Conservation (phyloP, 2,888 invertebrate genomes). For the Eupelmus urozonus region DNA sequence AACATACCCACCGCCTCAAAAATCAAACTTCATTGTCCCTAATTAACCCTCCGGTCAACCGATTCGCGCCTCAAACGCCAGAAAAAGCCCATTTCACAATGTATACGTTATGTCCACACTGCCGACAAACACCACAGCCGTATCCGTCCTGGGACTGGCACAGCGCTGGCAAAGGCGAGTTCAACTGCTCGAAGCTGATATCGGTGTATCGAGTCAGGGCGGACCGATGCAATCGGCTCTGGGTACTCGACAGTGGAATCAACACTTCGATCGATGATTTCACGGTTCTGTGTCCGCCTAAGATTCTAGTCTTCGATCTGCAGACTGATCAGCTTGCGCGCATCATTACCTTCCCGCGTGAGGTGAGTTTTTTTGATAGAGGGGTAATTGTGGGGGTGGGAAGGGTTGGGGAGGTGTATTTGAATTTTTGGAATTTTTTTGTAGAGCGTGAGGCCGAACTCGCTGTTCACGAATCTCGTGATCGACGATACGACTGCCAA, state of each 20-base stretch:
- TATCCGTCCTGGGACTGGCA: slow-evolving; percentile 90
- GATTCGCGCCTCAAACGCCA: too few species aligned
- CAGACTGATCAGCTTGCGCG: slow-evolving; percentile 84
- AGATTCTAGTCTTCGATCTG: slow-evolving; percentile 88
- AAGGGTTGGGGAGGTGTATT: background rate
- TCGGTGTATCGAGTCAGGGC: slow-evolving; percentile 88
- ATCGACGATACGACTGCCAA: slow-evolving; percentile 85
- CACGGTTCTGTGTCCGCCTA: slow-evolving; percentile 85
- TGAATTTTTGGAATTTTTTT: slow-evolving; percentile 7
- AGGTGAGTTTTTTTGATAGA: slow-evolving; percentile 71
- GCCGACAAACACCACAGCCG: too few species aligned
- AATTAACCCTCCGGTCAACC: too few species aligned
- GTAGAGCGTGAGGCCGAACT: slow-evolving; percentile 84
- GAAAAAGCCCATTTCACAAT: too few species aligned
- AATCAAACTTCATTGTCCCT: too few species aligned
- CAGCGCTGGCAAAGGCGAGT: slow-evolving; percentile 82
- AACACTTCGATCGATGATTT: slow-evolving; percentile 85
- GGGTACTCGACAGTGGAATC: slow-evolving; percentile 89
- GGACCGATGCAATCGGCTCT: slow-evolving; percentile 90
- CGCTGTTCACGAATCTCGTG: slow-evolving; percentile 87
- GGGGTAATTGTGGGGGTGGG: too few species aligned
- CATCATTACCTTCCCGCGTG: slow-evolving; percentile 86
- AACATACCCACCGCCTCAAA: too few species aligned
- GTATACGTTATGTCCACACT: too few species aligned
- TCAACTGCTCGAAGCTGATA: slow-evolving; percentile 87